Base-by-base conservation (phyloP, 2,113 vertebrate species). In the Meriones unguiculatus region DNA sequence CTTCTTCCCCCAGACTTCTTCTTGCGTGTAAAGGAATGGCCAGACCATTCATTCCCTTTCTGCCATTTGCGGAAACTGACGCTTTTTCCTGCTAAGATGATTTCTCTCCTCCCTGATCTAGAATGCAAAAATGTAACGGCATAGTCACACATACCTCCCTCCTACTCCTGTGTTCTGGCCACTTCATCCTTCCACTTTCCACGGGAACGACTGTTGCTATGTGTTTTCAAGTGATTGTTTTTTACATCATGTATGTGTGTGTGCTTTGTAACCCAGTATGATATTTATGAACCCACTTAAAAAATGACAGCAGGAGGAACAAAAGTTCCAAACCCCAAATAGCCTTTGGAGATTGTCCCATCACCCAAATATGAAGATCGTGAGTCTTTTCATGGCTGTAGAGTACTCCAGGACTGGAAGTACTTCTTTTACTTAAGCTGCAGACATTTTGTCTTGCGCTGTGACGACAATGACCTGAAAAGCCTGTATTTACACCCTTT, bases 1-100 rank as follows among this genome's bases (percentile, higher is more conserved):
- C 30, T 41, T 85, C 91, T 90, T 70, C 91, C 93, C 87, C n/a
- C 25, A 13, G 17, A 52, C 30, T 41, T 85, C 91, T 90, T 70
- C 91, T 91, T n/a, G 52, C 38, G 54, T 52, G 30, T 17, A 30
- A 65, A 73, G 50, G 15, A 25, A 50, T 12, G 6, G 54, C 69
- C 5, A 20, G 41, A n/a, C 70, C 78, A 62, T 57, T 69, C 5
- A 5, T 38, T 50, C 73, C 64, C 54, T n/a, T 18, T 35, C 65
- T 13, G 54, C 32, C 76, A 18, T 87, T 80, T n/a, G 62, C 64
- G 50, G 38, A 82, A 89, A 32, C 9, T 65, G n/a, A 65, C 24
- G 46, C 35, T 67, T 52, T 85, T 81, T 80, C 54, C 62, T 88
- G 81, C 85, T 70, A 54, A 81, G 28, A 50, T 50, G n/a, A 46